phyloP scores from a whole-genome alignment of 2,797 vertebrate genomes.

The Cyclopterus lumpus region DNA sequence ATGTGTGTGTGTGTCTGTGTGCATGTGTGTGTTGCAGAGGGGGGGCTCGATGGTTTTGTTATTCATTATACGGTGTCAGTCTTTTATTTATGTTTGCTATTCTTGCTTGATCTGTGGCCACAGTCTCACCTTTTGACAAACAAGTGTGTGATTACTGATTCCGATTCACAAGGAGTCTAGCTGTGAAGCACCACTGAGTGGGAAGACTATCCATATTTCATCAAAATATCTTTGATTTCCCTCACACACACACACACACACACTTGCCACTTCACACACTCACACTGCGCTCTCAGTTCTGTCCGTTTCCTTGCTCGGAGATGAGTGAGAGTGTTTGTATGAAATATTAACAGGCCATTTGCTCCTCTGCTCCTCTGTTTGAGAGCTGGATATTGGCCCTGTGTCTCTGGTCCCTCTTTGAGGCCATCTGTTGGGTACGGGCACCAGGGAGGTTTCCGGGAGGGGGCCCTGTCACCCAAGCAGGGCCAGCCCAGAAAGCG shows the following conservation, averaged over 20 bases:
- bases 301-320: constrained; percentile 71
- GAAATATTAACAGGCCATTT: constrained; percentile 86
- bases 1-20: constrained; percentile 31
- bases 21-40: constrained; percentile 6
- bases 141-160: constrained; percentile 44
- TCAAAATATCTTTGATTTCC: constrained; percentile 79
- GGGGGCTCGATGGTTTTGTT: not conserved
- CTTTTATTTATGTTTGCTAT: not conserved
- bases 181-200: constrained; percentile 62
- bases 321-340: constrained; percentile 81
- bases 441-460: constrained; percentile 80
- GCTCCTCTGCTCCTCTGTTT: constrained; percentile 82
- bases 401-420: constrained; percentile 85
- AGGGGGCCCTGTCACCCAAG: constrained; percentile 77
- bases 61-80: not conserved
- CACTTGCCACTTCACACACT: constrained; percentile 42
- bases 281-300: constrained; percentile 53
- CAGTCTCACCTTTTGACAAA: constrained; percentile 48
- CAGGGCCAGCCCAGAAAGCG: constrained; percentile 78
- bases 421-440: constrained; percentile 88
- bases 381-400: constrained; percentile 83
- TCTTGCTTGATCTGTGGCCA: constrained; percentile 14
- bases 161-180: constrained; percentile 52
- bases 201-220: constrained; percentile 73
- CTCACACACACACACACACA: constrained; percentile 18